Conservation (phyloP, 1,140 invertebrate species). For the Mactra quadrangularis region DNA sequence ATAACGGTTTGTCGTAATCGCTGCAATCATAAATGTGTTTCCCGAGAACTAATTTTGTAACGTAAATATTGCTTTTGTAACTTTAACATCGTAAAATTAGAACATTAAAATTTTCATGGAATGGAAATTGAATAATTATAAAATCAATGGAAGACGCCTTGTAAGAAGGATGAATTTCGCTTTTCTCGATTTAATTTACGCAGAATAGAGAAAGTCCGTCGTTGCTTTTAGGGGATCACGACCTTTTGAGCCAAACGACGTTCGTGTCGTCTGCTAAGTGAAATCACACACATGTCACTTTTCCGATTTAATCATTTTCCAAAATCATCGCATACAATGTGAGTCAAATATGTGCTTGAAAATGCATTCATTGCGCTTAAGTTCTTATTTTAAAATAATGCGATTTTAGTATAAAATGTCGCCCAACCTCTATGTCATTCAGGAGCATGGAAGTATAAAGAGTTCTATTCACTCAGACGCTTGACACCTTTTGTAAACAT, state of each 20-base stretch:
- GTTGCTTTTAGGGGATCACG: no score
- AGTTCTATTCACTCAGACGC: slow-evolving; percentile 48
- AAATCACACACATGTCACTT: slow-evolving; percentile 30
- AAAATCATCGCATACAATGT: slow-evolving; percentile 31
- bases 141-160: no score
- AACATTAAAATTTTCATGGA: no score
- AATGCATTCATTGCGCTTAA: slow-evolving; percentile 33
- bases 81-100: no score
- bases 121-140: no score
- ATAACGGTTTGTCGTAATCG: no score
- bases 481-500: slow-evolving; percentile 65
- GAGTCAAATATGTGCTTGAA: slow-evolving; percentile 31
- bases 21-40: no score
- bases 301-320: slow-evolving; percentile 7
- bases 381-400: slow-evolving; percentile 2
- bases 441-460: not conserved
- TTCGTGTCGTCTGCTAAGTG: not conserved
- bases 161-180: no score
- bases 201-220: no score
- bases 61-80: no score
- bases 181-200: no score
- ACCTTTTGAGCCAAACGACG: slow-evolving; percentile 9
- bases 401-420: slow-evolving; percentile 34
- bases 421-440: slow-evolving; percentile 34
- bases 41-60: no score